Conservation (phyloP, 2,113 vertebrate genomes). For the Cepphus grylle region DNA sequence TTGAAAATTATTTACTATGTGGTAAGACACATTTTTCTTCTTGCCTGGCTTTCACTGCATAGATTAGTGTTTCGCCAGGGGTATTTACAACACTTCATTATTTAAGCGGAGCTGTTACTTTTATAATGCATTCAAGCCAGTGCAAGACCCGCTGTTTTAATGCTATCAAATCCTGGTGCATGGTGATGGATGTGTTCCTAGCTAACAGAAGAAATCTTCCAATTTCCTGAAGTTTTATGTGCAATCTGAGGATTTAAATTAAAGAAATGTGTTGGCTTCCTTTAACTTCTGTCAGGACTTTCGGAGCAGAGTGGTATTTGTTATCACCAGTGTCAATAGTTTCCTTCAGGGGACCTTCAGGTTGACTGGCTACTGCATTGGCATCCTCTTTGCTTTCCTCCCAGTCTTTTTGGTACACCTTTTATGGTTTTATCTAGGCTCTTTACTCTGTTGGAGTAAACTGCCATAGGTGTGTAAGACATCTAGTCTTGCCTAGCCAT, state of each 20-base stretch:
- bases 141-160: neutral
- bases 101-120: constrained; percentile 18
- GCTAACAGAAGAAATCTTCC: neutral
- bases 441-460: neutral
- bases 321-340: neutral
- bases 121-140: constrained; percentile 4
- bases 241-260: neutral
- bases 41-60: constrained; percentile 25
- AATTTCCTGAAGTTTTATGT: neutral
- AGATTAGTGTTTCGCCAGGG: constrained; percentile 43
- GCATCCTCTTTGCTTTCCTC: neutral
- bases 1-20: constrained; percentile 35
- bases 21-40: constrained; percentile 31
- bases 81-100: constrained; percentile 14
- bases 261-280: neutral
- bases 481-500: neutral
- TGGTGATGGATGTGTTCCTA: neutral
- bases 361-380: neutral
- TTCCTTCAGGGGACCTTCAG: neutral
- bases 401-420: neutral
- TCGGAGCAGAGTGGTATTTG: neutral
- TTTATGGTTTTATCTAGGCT: neutral
- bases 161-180: neutral
- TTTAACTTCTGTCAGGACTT: neutral
- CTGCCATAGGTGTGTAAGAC: neutral